Evolutionary conservation across 2,797 vertebrate genomes (phyloP).

Genomic region (Parauchenoglanis punctatus): DNA sequence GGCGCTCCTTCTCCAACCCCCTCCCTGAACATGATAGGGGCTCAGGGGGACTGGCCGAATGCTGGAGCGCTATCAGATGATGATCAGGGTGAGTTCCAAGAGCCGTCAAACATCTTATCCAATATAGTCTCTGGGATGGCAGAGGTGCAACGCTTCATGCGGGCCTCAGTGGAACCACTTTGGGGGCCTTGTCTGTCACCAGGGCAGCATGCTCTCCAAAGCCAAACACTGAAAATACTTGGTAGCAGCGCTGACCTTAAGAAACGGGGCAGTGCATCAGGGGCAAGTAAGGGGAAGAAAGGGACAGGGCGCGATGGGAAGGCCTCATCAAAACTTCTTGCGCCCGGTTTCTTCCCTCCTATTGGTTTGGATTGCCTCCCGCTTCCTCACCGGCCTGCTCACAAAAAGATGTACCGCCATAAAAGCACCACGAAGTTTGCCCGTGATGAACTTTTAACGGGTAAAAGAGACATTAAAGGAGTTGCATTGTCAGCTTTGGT

Average conservation of each 20-base stretch:
- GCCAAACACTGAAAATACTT: slow-evolving; percentile 97
- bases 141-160: slow-evolving; percentile 98
- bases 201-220: slow-evolving; percentile 80
- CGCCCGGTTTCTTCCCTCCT: slow-evolving; percentile 82
- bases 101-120: slow-evolving; percentile 97
- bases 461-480: slow-evolving; percentile 87
- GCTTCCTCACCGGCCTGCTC: slow-evolving; percentile 92
- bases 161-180: slow-evolving; percentile 97
- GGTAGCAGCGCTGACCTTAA: slow-evolving; percentile 94
- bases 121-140: slow-evolving; percentile 99
- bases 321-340: slow-evolving; percentile 85
- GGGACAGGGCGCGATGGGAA: slow-evolving; percentile 88
- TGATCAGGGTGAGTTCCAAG: slow-evolving; percentile 97
- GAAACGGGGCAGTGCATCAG: slow-evolving; percentile 84
- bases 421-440: slow-evolving; percentile 97
- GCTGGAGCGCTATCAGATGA: slow-evolving; percentile 89
- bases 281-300: slow-evolving; percentile 86
- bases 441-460: slow-evolving; percentile 95
- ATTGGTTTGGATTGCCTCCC: slow-evolving; percentile 86
- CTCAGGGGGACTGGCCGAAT: slow-evolving; percentile 81
- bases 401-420: slow-evolving; percentile 99
- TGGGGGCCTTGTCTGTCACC: slow-evolving; percentile 93
- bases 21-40: slow-evolving; percentile 49
- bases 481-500: slow-evolving; percentile 92
- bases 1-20: slow-evolving; percentile 64